Conservation (phyloP, 2,113 vertebrate species). For the Hemiprocne comata region DNA sequence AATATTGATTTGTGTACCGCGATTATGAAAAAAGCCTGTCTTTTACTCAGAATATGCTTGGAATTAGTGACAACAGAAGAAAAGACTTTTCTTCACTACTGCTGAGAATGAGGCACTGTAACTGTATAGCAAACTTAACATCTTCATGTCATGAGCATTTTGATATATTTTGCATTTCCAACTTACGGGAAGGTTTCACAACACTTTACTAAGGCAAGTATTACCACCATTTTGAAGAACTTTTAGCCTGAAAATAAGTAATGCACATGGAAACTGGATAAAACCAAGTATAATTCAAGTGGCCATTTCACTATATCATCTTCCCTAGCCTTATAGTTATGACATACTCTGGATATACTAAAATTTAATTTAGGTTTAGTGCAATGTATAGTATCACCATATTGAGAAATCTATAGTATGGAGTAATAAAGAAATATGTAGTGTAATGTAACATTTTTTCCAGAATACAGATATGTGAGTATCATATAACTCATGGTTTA, state of each 20-base stretch:
- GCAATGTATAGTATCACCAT: background rate
- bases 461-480: background rate
- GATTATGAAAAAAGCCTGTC: background rate
- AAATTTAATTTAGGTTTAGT: background rate
- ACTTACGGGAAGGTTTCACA: background rate
- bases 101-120: background rate
- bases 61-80: background rate
- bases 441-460: background rate
- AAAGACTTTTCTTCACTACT: background rate
- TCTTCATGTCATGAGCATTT: background rate
- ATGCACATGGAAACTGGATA: background rate
- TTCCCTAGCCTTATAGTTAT: background rate
- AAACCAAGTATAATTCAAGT: background rate
- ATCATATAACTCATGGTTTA: background rate
- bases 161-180: background rate
- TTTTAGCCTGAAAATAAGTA: background rate
- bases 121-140: background rate
- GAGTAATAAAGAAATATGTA: background rate
- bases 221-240: background rate
- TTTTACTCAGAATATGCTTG: background rate
- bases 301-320: background rate
- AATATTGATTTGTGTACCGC: background rate
- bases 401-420: background rate
- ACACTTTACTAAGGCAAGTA: background rate
- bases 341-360: background rate